phyloP scores from a whole-genome alignment of 1,140 invertebrate species.

The Hesperophylax magnus region DNA sequence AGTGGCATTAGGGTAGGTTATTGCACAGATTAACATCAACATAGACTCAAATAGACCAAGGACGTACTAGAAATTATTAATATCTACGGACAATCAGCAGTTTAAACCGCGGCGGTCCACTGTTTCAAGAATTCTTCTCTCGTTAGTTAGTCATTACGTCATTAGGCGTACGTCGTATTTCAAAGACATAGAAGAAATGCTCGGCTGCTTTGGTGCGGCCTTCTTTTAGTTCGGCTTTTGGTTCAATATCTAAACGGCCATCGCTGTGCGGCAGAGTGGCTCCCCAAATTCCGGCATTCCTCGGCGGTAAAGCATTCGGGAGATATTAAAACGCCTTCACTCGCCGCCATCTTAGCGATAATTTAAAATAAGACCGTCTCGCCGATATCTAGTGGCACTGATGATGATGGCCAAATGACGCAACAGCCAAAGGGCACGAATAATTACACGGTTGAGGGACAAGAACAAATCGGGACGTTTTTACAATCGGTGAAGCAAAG shows the following conservation, averaged over 20 bases:
- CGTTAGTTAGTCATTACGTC: neutral
- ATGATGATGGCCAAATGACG: neutral
- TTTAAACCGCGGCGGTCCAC: too few species aligned
- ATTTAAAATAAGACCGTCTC: constrained; percentile 10
- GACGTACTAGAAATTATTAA: too few species aligned
- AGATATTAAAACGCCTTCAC: constrained; percentile 45
- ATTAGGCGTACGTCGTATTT: neutral
- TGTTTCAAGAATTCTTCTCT: neutral
- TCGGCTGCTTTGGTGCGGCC: neutral
- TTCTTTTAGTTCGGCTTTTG: neutral
- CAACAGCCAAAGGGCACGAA: too few species aligned
- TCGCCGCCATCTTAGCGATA: constrained; percentile 28
- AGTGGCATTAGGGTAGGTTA: too few species aligned
- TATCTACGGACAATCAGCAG: neutral
- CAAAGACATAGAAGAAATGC: neutral
- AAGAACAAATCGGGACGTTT: too few species aligned
- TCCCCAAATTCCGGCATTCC: constrained; percentile 34
- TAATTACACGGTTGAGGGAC: too few species aligned
- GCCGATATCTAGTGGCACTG: constrained; percentile 2
- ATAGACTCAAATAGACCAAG: too few species aligned
- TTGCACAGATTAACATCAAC: too few species aligned
- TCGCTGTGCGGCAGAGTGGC: constrained; percentile 23
- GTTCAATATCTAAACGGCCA: constrained; percentile 50
- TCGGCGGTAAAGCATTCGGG: constrained; percentile 14
- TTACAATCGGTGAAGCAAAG: too few species aligned